Base-by-base conservation (phyloP, 37 sponge, comb jelly and placozoan species). In the Beroe ovata region DNA sequence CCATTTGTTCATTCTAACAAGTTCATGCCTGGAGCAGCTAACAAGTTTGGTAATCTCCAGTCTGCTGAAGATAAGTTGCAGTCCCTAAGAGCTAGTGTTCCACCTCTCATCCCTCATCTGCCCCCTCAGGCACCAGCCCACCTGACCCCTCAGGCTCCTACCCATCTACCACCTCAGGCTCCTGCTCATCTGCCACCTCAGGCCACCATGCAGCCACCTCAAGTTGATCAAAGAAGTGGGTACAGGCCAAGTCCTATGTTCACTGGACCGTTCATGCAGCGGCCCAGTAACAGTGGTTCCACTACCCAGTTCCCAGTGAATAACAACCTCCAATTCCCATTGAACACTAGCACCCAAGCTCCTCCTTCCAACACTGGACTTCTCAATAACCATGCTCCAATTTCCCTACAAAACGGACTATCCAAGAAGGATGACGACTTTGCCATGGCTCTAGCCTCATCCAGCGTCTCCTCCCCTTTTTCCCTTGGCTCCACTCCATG, bases 161-260 rank as follows among this genome's bases (percentile, higher is more conserved):
- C 35, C 35, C 36, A 25, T 30, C 32, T 29, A 11, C 32, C 69
- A 25, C 36, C 69, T 11, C 69, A 66, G 14, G 16, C 69, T 37
- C 18, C 69, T 18, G 16, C 63, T 4, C 63, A 62, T 16, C 63
- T 62, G 29, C n/a, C n/a, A n/a, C 63, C 63, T 62, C 69, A 66
- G 30, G 16, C 35, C 30, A 1, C 69, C 35, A 25, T 29, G 32
- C 32, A 29, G 36, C 69, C 33, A 0, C 69, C 69, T 29, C 69
- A 66, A 66, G 69, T 66, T 34, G 84, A 77, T 29, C 84, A 77
- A 54, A 77, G 84, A 54, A 77, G 54, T 54, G 33, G 39, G 84
- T 77, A 77, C 84, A 30, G 84, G 16, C 84, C 84, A 16, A 77
- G 54, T 42, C 84, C 84, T 54, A 42, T 77, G 54, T 77, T 77